Conservation (phyloP, 2,797 vertebrate genomes). For the Liparis tanakae region DNA sequence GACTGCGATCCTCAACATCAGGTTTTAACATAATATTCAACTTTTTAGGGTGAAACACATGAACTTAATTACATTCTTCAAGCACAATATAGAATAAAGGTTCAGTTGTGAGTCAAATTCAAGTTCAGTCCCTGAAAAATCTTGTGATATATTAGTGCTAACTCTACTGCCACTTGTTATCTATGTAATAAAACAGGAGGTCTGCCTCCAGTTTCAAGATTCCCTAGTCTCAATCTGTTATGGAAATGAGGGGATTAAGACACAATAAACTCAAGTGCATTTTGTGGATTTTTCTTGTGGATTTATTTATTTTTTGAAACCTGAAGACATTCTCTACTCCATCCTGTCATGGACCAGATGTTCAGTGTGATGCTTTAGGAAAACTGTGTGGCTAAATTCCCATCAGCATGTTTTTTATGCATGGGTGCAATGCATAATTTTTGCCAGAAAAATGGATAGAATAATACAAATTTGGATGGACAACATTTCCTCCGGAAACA, state of each 20-base stretch:
- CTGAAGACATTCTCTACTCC: constrained; percentile 51
- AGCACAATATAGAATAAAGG: background rate
- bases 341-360: constrained; percentile 64
- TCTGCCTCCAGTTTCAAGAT: constrained; percentile 50
- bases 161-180: constrained; percentile 27
- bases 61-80: background rate
- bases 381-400: constrained; percentile 38
- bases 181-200: constrained; percentile 42
- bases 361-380: constrained; percentile 49
- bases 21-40: background rate
- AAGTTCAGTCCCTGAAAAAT: constrained; percentile 17
- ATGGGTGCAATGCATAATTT: constrained; percentile 20
- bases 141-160: constrained; percentile 29
- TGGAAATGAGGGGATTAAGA: constrained; percentile 75
- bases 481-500: background rate
- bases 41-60: background rate
- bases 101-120: constrained; percentile 12
- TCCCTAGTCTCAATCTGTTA: constrained; percentile 67
- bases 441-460: constrained; percentile 4
- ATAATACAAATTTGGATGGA: constrained; percentile 2
- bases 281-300: constrained; percentile 57
- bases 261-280: constrained; percentile 68
- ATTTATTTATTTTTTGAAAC: constrained; percentile 67
- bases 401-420: constrained; percentile 23
- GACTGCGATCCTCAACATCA: background rate